phyloP scores from a whole-genome alignment of 2,113 vertebrate genomes.

The Eptatretus burgeri region DNA sequence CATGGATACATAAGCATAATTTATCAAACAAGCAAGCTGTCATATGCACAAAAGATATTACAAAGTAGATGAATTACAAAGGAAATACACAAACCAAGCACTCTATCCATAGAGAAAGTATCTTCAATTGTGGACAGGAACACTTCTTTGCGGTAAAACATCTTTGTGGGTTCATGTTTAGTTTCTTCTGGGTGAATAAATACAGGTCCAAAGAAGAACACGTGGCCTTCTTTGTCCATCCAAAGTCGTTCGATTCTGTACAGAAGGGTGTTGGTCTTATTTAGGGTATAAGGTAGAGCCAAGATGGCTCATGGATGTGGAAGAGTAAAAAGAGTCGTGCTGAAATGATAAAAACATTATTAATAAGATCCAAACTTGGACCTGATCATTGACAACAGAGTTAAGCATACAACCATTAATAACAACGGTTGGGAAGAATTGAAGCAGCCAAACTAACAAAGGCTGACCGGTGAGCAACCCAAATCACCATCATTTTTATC shows the following conservation, averaged over 20 bases:
- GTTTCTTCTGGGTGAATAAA: slow-evolving; percentile 97
- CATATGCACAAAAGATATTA: slow-evolving; percentile 6
- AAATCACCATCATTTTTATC: too few relatives aligned
- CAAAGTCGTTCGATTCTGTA: slow-evolving; percentile 72
- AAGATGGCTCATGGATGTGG: slow-evolving; percentile 7
- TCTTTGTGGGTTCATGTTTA: slow-evolving; percentile 88
- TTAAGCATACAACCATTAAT: neutral
- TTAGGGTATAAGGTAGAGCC: slow-evolving; percentile 9
- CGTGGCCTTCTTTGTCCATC: slow-evolving; percentile 63
- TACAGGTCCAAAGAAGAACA: slow-evolving; percentile 87
- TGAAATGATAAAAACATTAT: neutral
- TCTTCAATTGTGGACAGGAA: slow-evolving; percentile 93
- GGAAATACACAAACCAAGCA: slow-evolving; percentile 31
- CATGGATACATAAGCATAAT: neutral
- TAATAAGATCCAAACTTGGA: neutral
- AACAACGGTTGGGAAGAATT: slow-evolving; percentile 1
- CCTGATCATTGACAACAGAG: neutral
- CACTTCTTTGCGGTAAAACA: slow-evolving; percentile 98
- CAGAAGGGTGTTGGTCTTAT: slow-evolving; percentile 1
- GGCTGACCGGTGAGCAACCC: too few relatives aligned
- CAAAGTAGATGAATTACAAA: slow-evolving; percentile 9
- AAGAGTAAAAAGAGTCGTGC: neutral
- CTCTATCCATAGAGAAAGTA: slow-evolving; percentile 74
- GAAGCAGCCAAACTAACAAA: too few relatives aligned
- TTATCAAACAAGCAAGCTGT: neutral